These are phyloP conservation scores for Agrotis segetum DNA, from an alignment of 2,888 invertebrate species.

Conservation along the genomic window DNA sequence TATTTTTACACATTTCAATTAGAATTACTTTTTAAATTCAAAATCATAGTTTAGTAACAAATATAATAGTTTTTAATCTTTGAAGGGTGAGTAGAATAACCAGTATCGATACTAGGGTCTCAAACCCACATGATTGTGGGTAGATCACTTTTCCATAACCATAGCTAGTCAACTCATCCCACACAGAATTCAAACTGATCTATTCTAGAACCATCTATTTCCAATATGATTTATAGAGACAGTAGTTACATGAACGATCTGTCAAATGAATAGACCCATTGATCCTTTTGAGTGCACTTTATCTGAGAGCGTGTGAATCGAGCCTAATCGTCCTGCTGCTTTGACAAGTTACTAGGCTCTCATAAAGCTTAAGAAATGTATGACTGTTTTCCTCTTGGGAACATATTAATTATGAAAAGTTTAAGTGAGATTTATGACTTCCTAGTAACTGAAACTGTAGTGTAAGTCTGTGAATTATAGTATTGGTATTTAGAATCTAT, in stretches of 20 bases:
- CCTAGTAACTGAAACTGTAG: slow-evolving; percentile 23
- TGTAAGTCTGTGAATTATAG: slow-evolving; percentile 31
- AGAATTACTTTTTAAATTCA: no score
- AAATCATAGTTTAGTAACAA: not conserved
- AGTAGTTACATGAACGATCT: slow-evolving; percentile 20
- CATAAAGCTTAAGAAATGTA: slow-evolving; percentile 12
- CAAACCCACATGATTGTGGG: slow-evolving; percentile 3
- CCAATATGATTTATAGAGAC: slow-evolving; percentile 23
- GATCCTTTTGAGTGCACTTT: slow-evolving; percentile 46
- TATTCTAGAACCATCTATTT: slow-evolving; percentile 20
- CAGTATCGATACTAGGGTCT: slow-evolving; percentile 24
- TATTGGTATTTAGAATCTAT: slow-evolving; percentile 35
- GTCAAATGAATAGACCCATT: slow-evolving; percentile 33
- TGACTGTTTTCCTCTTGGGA: slow-evolving; percentile 16
- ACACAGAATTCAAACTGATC: not conserved
- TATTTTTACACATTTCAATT: not conserved
- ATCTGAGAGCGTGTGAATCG: slow-evolving; percentile 46
- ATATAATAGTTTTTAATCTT: not conserved
- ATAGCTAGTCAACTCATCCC: slow-evolving; percentile 1
- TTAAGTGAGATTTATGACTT: slow-evolving; percentile 40
- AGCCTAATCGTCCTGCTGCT: slow-evolving; percentile 10
- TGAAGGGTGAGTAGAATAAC: slow-evolving; percentile 12
- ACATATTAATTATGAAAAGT: slow-evolving; percentile 16
- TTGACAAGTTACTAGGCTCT: slow-evolving; percentile 32
- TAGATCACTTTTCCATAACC: not conserved